A percentile compares a stretch with the other conserved stretches of the same genome.
These are phyloP conservation scores for Busseola fusca DNA, from an alignment of 2,888 invertebrate species.

Conservation along the genomic window DNA sequence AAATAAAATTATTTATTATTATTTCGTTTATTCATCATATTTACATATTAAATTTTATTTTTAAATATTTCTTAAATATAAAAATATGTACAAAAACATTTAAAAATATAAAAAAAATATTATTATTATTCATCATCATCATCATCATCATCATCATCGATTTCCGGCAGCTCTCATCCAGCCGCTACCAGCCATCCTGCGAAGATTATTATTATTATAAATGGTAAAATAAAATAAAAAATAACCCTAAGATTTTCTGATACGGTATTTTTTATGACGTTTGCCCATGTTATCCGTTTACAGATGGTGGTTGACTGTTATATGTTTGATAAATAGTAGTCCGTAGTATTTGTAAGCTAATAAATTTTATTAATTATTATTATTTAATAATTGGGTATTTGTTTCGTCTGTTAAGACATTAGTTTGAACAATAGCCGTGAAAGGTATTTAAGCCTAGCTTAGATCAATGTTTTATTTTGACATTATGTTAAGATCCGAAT, in stretches of 20 bases:
- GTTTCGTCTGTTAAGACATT: not conserved
- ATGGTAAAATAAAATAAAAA: too few relatives aligned
- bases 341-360: not conserved
- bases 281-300: constrained; percentile 23
- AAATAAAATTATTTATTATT: too few relatives aligned
- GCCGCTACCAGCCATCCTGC: too few relatives aligned
- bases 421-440: not conserved
- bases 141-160: too few relatives aligned
- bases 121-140: too few relatives aligned
- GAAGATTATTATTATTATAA: too few relatives aligned
- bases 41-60: too few relatives aligned
- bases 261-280: constrained; percentile 44
- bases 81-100: too few relatives aligned
- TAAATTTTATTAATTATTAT: not conserved
- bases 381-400: not conserved
- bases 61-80: too few relatives aligned
- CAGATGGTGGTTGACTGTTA: constrained; percentile 3
- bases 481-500: not conserved
- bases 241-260: constrained; percentile 46
- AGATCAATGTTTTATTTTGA: not conserved
- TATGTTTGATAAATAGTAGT: not conserved
- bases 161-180: too few relatives aligned
- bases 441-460: not conserved
- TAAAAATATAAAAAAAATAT: too few relatives aligned
- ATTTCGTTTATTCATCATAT: too few relatives aligned